These are phyloP conservation scores for Aphelinus atriplicis DNA, from an alignment of 1,140 invertebrate species.

Conservation along the genomic window DNA sequence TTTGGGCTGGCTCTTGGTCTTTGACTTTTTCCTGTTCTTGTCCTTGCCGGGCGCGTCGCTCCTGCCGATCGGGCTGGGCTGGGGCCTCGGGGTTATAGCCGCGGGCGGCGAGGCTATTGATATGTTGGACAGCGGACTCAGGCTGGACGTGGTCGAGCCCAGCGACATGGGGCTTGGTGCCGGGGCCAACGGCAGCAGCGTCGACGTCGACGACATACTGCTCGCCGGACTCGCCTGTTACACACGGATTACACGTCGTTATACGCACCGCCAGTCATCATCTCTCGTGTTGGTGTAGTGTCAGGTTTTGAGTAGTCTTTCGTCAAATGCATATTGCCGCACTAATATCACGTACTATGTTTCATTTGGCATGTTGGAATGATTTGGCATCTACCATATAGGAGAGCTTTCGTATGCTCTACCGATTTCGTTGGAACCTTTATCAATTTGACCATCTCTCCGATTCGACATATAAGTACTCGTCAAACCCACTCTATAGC, in stretches of 20 bases:
- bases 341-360: too few species aligned
- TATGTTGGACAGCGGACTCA: slow-evolving; percentile 75
- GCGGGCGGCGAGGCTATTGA: slow-evolving; percentile 72
- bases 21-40: slow-evolving; percentile 90
- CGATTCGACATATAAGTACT: too few species aligned
- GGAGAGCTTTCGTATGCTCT: too few species aligned
- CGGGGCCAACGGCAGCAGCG: slow-evolving; percentile 65
- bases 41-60: slow-evolving; percentile 80
- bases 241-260: neutral
- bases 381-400: too few species aligned
- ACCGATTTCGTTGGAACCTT: too few species aligned
- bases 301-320: too few species aligned
- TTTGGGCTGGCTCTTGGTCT: slow-evolving; percentile 87
- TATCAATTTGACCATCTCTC: too few species aligned
- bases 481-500: too few species aligned
- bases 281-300: too few species aligned
- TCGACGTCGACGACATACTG: slow-evolving; percentile 53
- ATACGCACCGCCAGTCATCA: too few species aligned
- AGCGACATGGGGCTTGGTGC: slow-evolving; percentile 72
- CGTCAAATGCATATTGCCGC: too few species aligned
- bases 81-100: slow-evolving; percentile 68
- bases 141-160: slow-evolving; percentile 72
- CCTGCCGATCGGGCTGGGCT: slow-evolving; percentile 68
- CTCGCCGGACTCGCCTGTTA: slow-evolving; percentile 60
- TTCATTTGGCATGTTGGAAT: too few species aligned